Evolutionary conservation across 1,140 invertebrate genomes (phyloP).

Genomic region (Coptotermes formosanus): DNA sequence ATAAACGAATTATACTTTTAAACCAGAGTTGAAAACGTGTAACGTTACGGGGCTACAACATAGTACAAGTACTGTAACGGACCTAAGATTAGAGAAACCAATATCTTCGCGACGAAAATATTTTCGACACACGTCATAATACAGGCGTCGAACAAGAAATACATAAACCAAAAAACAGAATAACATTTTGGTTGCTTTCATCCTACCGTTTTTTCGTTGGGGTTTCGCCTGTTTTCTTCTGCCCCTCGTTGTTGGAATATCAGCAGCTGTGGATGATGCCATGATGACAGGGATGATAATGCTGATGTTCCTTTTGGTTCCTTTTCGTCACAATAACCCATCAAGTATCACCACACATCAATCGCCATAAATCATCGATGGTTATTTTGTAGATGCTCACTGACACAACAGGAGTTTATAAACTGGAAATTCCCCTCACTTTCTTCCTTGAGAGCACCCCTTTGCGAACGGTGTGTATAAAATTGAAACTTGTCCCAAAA

Average conservation of each 20-base stretch:
- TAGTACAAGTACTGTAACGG: too few relatives aligned
- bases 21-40: too few relatives aligned
- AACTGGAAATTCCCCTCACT: neutral
- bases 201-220: constrained; percentile 6
- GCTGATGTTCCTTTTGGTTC: neutral
- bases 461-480: neutral
- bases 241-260: constrained; percentile 14
- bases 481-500: neutral
- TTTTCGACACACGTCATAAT: too few relatives aligned
- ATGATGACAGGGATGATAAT: neutral
- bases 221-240: neutral
- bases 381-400: neutral
- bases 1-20: too few relatives aligned
- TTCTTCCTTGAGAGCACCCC: neutral
- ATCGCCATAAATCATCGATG: neutral
- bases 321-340: constrained; percentile 8
- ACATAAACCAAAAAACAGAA: too few relatives aligned
- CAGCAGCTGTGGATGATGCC: constrained; percentile 12
- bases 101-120: too few relatives aligned
- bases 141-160: too few relatives aligned
- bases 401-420: neutral
- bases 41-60: too few relatives aligned
- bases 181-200: too few relatives aligned
- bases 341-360: constrained; percentile 15
- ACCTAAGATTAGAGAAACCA: too few relatives aligned